phyloP scores from a whole-genome alignment of 2,113 vertebrate species.

The Mohoua ochrocephala region DNA sequence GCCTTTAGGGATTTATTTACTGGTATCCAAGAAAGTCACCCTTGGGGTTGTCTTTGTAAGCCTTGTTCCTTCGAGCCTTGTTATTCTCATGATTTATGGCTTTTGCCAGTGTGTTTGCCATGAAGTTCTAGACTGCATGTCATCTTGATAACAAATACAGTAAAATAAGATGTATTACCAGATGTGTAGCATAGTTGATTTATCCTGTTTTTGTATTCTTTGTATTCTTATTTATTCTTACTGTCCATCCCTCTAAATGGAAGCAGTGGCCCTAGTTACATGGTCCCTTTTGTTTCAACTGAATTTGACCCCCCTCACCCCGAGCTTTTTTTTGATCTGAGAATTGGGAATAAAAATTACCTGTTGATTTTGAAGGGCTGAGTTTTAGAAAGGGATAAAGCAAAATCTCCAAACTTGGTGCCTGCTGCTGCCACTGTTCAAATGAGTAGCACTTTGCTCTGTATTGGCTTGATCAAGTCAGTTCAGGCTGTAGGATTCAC shows the following conservation, averaged over 20 bases:
- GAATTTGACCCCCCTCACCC: background rate
- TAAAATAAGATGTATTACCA: background rate
- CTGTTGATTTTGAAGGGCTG: background rate
- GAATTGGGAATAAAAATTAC: background rate
- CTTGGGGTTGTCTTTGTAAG: constrained; percentile 90
- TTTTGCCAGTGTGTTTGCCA: constrained; percentile 92
- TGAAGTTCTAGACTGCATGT: constrained; percentile 88
- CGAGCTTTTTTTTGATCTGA: background rate
- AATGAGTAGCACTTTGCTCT: background rate
- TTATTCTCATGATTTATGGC: constrained; percentile 89
- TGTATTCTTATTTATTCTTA: constrained; percentile 29
- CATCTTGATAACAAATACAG: constrained; percentile 65
- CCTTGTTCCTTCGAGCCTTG: constrained; percentile 90
- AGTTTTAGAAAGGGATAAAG: background rate
- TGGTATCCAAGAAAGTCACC: constrained; percentile 90
- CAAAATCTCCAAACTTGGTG: background rate
- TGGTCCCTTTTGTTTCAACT: background rate
- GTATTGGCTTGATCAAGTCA: background rate
- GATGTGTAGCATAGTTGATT: constrained; percentile 34
- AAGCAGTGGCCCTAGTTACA: background rate
- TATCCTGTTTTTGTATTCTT: constrained; percentile 9
- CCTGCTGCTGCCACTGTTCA: background rate
- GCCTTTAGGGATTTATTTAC: constrained; percentile 91
- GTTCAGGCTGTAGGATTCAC: background rate
- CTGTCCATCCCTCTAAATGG: background rate